Conservation (phyloP, 2,797 vertebrate genomes). For the Siniperca obscura region DNA sequence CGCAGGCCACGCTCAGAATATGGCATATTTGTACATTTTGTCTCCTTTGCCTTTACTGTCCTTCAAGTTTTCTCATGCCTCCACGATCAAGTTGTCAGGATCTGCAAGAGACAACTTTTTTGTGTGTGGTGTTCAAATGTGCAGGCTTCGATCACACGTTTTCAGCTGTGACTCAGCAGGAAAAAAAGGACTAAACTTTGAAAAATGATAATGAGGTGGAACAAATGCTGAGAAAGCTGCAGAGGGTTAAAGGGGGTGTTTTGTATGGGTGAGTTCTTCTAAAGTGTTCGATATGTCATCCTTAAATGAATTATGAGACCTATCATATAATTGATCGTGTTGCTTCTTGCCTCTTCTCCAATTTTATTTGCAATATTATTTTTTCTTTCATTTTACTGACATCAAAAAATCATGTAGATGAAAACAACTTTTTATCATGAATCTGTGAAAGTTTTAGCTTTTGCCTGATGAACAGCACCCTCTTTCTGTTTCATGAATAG, state of each 20-base stretch:
- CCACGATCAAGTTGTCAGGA: background rate
- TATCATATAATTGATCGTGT: background rate
- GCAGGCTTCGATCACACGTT: conserved; percentile 8
- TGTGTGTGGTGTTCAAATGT: background rate
- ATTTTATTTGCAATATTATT: background rate
- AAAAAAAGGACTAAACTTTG: background rate
- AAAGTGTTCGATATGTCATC: background rate
- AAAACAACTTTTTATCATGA: background rate
- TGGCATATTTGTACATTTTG: background rate
- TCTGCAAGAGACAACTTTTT: background rate
- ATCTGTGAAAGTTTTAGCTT: background rate
- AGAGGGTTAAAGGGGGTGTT: background rate
- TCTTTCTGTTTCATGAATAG: background rate
- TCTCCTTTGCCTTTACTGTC: background rate
- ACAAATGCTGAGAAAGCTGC: background rate
- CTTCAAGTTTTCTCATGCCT: background rate
- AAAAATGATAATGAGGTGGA: background rate
- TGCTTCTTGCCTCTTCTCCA: background rate
- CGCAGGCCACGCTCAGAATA: background rate
- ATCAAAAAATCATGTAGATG: background rate
- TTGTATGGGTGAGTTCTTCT: background rate
- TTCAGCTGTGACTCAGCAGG: conserved; percentile 24
- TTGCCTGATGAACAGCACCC: background rate
- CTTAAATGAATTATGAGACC: background rate
- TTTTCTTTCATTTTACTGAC: background rate